Evolutionary conservation across 2,113 vertebrate genomes (phyloP).

Genomic region (Vireo altiloquus): DNA sequence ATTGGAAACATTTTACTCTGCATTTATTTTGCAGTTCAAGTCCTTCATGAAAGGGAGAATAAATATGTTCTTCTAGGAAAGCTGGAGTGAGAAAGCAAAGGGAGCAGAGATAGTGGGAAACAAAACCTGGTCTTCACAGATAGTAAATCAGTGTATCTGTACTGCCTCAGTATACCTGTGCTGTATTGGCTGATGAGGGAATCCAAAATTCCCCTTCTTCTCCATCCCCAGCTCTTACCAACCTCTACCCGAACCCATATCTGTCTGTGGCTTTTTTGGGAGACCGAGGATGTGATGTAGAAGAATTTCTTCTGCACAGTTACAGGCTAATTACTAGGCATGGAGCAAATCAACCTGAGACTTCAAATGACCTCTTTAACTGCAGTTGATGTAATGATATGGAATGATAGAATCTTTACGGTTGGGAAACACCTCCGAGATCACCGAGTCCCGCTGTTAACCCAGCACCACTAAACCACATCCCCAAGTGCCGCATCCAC

Average conservation of each 20-base stretch:
- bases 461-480: neutral
- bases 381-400: neutral
- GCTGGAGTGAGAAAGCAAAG: neutral
- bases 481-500: neutral
- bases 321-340: neutral
- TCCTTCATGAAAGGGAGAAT: neutral
- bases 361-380: neutral
- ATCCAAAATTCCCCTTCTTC: neutral
- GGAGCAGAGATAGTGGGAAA: neutral
- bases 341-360: neutral
- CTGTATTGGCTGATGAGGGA: neutral
- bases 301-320: neutral
- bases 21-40: slow-evolving; percentile 17
- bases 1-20: slow-evolving; percentile 26
- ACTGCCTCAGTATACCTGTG: neutral
- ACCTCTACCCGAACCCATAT: neutral
- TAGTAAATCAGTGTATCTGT: neutral
- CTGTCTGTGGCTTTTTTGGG: neutral
- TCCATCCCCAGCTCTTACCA: neutral
- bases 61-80: neutral
- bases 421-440: neutral
- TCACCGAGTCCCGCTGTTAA: fast-evolving
- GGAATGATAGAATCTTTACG: neutral
- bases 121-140: neutral
- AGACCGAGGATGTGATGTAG: neutral